Conservation (phyloP, 2,797 vertebrate species). For the Takifugu rubripes region DNA sequence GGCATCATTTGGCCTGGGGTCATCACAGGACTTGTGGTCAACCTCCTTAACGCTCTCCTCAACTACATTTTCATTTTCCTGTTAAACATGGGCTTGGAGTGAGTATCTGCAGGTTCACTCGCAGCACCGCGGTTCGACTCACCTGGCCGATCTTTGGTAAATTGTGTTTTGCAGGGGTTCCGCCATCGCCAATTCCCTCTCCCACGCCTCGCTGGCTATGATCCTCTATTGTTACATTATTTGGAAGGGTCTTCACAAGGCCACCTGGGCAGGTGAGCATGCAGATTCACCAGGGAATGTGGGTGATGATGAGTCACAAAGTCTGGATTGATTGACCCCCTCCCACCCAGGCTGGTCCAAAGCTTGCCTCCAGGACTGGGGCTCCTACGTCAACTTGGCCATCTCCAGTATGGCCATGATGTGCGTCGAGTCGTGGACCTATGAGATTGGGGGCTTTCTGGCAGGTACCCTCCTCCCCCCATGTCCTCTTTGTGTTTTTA, state of each 20-base stretch:
- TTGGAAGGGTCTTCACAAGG: conserved; percentile 81
- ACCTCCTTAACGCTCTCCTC: conserved; percentile 81
- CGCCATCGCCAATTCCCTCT: conserved; percentile 81
- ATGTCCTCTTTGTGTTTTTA: no score
- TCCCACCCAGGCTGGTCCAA: no score
- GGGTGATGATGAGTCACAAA: no score
- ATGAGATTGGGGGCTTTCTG: no score
- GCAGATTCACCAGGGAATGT: no score
- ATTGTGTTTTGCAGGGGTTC: conserved; percentile 78
- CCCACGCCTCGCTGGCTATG: conserved; percentile 78
- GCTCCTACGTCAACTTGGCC: no score
- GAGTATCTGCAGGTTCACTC: conserved; percentile 64
- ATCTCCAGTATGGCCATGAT: no score
- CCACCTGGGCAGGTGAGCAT: conserved; percentile 85
- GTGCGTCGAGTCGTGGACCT: no score
- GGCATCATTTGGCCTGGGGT: conserved; percentile 87
- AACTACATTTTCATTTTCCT: conserved; percentile 82
- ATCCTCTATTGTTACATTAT: conserved; percentile 80
- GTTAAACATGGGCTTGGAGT: conserved; percentile 84
- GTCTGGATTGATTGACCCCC: no score
- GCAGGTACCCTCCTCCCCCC: no score
- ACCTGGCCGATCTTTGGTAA: neutral
- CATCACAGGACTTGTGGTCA: conserved; percentile 79
- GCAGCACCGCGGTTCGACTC: neutral
- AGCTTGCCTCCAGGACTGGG: no score